These are phyloP conservation scores for Trypoxylus dichotomus DNA, from an alignment of 1,140 invertebrate genomes.

Conservation along the genomic window DNA sequence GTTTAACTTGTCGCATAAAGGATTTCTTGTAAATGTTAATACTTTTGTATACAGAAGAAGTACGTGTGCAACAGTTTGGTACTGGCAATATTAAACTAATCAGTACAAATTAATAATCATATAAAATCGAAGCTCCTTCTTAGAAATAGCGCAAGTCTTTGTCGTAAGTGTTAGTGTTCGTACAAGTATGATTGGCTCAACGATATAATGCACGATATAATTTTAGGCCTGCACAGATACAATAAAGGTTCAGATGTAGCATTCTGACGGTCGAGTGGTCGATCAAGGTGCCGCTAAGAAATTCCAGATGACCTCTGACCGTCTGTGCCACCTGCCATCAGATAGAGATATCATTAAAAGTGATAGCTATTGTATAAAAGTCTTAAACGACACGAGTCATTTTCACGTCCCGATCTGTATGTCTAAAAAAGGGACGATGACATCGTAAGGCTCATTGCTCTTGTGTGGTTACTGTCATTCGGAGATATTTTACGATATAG, in stretches of 20 bases:
- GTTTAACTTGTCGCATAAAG: too few relatives aligned
- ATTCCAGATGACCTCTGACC: slow-evolving; percentile 39
- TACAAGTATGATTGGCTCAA: slow-evolving; percentile 15
- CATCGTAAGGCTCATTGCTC: background rate
- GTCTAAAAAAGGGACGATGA: background rate
- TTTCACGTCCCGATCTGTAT: slow-evolving; percentile 17
- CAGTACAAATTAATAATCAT: background rate
- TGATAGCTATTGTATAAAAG: slow-evolving; percentile 36
- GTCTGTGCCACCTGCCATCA: slow-evolving; percentile 41
- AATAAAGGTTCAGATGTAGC: background rate
- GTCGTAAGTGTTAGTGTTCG: background rate
- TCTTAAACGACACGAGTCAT: slow-evolving; percentile 28
- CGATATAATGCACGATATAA: slow-evolving; percentile 10
- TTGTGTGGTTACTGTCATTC: background rate
- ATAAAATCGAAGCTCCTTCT: background rate
- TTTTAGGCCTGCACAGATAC: slow-evolving; percentile 34
- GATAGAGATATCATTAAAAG: slow-evolving; percentile 44
- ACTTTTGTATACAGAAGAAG: too few relatives aligned
- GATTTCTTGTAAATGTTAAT: too few relatives aligned
- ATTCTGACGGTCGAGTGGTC: slow-evolving; percentile 11
- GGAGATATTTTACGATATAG: background rate
- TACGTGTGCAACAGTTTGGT: background rate
- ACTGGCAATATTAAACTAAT: background rate
- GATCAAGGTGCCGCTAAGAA: slow-evolving; percentile 38
- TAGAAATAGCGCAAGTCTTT: background rate